These are phyloP conservation scores for Cosmia trapezina DNA, from an alignment of 2,888 invertebrate species.

Conservation along the genomic window DNA sequence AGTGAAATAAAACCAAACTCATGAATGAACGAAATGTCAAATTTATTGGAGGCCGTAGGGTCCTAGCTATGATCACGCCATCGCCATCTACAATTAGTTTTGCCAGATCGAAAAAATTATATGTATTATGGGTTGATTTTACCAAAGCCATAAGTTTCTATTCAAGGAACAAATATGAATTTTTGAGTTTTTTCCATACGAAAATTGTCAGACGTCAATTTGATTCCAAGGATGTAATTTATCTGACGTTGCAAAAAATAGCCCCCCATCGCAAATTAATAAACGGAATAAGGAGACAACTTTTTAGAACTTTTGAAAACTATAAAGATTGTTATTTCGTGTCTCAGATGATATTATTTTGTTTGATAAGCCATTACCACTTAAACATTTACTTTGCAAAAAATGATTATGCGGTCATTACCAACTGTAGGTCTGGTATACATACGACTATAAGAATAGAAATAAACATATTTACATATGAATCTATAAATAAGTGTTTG, in stretches of 20 bases:
- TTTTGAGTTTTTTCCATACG: neutral
- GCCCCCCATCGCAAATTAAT: neutral
- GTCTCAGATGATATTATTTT: neutral
- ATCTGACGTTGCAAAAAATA: neutral
- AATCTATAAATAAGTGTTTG: constrained; percentile 31
- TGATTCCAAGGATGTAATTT: neutral
- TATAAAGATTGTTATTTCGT: neutral
- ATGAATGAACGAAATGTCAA: too few species aligned
- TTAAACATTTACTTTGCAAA: constrained; percentile 38
- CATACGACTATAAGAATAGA: constrained; percentile 34
- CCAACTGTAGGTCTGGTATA: neutral
- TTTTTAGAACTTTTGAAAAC: neutral
- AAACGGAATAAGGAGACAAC: too few species aligned
- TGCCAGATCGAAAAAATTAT: neutral
- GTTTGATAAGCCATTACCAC: constrained; percentile 14
- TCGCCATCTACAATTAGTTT: too few species aligned
- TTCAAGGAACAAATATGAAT: neutral
- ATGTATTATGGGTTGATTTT: neutral
- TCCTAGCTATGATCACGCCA: too few species aligned
- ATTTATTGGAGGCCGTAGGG: too few species aligned
- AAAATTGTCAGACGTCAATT: neutral
- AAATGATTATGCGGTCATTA: constrained; percentile 40
- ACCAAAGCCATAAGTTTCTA: neutral
- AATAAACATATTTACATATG: constrained; percentile 30
- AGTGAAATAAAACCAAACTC: too few species aligned